Evolutionary conservation across 2,888 invertebrate species (phyloP).

Genomic region (Seladonia tumulorum): DNA sequence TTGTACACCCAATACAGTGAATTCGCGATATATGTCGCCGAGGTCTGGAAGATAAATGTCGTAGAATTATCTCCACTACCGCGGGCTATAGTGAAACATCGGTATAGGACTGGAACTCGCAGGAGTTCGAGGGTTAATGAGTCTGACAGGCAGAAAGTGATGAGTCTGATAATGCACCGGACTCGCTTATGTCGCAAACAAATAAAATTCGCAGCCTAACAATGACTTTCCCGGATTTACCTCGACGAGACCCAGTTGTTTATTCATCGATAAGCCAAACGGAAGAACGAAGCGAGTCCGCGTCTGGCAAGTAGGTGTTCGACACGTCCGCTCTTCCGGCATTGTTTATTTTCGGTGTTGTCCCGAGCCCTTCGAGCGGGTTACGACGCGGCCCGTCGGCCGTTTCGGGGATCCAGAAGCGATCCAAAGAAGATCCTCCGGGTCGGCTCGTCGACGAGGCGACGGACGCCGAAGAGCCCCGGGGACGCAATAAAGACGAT

Average conservation of each 20-base stretch:
- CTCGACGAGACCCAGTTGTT: not conserved
- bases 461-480: slow-evolving; percentile 15
- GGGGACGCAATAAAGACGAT: slow-evolving; percentile 62
- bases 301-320: not conserved
- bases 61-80: too few species aligned
- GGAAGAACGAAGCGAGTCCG: not conserved
- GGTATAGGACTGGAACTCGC: too few species aligned
- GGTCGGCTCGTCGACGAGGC: not conserved
- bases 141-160: too few species aligned
- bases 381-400: not conserved
- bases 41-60: too few species aligned
- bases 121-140: too few species aligned
- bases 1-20: fast-evolving
- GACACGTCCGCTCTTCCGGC: not conserved
- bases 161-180: too few species aligned
- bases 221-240: not conserved
- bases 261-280: not conserved
- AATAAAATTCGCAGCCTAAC: not conserved
- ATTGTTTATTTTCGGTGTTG: slow-evolving; percentile 7
- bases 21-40: too few species aligned
- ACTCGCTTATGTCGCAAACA: too few species aligned
- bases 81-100: too few species aligned
- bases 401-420: not conserved
- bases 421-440: not conserved
- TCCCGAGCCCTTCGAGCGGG: not conserved